Percentiles rank a stretch among this genome's conserved stretches.
These are phyloP conservation scores for Oreochromis aureus DNA, from an alignment of 2,113 vertebrate species.

Conservation along the genomic window DNA sequence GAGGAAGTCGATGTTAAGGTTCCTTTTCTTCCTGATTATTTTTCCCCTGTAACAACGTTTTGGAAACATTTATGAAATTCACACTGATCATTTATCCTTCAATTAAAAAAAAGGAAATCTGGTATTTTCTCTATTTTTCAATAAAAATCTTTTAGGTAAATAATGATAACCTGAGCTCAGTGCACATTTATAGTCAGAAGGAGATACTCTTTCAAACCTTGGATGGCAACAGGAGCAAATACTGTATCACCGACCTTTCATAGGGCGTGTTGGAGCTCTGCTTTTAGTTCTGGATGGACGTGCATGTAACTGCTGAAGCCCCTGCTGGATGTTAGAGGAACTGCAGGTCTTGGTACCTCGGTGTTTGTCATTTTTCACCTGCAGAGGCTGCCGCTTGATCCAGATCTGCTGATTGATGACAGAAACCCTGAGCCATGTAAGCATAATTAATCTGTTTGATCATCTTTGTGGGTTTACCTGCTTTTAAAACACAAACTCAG, in stretches of 20 bases:
- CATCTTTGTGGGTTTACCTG: background rate
- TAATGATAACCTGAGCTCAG: background rate
- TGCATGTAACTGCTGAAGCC: background rate
- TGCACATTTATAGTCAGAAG: fast-evolving
- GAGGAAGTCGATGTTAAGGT: background rate
- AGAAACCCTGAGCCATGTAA: background rate
- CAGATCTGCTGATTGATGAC: fast-evolving
- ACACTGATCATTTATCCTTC: background rate
- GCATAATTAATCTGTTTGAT: fast-evolving
- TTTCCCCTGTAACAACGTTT: background rate
- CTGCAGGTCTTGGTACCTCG: background rate
- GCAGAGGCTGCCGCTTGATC: background rate
- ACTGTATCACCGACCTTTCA: background rate
- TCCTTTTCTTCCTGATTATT: background rate
- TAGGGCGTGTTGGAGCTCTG: fast-evolving
- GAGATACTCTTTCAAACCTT: background rate
- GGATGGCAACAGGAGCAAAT: fast-evolving
- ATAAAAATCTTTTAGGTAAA: background rate
- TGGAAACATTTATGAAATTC: background rate
- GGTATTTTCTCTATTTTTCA: background rate
- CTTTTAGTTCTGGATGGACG: background rate
- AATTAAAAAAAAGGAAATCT: background rate
- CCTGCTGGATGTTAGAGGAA: background rate
- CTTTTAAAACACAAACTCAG: background rate
- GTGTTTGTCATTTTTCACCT: background rate